Evolutionary conservation across 2,888 invertebrate species (phyloP), one percentile per base, ranked within the genome.

Genomic region (Biston stratarius): DNA sequence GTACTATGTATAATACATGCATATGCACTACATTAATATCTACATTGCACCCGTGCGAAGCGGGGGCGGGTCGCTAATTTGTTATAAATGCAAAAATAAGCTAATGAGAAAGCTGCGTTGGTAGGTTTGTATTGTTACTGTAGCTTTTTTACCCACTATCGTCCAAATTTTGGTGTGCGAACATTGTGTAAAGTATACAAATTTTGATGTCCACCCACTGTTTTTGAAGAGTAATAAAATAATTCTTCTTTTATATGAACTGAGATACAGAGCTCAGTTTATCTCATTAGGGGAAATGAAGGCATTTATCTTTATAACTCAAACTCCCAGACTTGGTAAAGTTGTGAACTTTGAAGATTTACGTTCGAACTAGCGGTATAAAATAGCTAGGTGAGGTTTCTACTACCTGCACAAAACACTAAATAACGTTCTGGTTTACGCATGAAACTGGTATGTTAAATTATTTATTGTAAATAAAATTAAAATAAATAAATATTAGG

Each of bases 241-340:
- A 44, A 15, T 55, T 33, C 3, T 33, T 15, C 40, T 47, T 59
- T n/a, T 59, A 59, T 49, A 59, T 77, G 74, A 73, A 79, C 75
- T 48, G 75, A 80, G 75, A 79, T 80, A 73, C 73, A 74, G 62
- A 59, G 77, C 82, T 77, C 71, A 81, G 75, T 79, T 78, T 73
- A 74, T 72, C 75, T 77, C 76, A 77, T 81, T 78, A 77, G 77
- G 62, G 76, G 78, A 72, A 79, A 79, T 76, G 74, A 71, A 78
- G 74, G 62, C 72, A 65, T 77, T 80, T 76, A 77, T 77, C 74
- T 72, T 64, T 78, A 77, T 78, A 78, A 79, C 72, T 72, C 64
- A 71, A 75, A 69, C 67, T 68, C 71, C 62, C 56, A 48, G 64
- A 68, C 63, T 64, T 53, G 53, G 48, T 45, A 60, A 69, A 72